A percentile compares a stretch with the other conserved stretches of the same genome.
phyloP scores from a whole-genome alignment of 1,140 invertebrate genomes.

The Liolophura sinensis region DNA sequence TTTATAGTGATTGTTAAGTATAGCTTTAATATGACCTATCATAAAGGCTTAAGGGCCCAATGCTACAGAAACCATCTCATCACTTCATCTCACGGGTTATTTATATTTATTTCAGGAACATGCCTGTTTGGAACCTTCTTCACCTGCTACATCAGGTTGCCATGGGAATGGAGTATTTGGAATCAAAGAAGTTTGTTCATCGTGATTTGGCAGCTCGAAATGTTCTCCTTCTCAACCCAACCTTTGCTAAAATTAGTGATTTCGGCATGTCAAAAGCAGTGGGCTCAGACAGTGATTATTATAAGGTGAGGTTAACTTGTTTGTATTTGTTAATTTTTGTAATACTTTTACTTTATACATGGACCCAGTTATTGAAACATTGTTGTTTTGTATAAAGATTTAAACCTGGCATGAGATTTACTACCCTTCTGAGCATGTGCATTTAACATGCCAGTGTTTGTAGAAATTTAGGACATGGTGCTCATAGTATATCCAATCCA shows the following conservation, averaged over 20 bases:
- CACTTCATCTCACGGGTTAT: background rate
- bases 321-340: too few relatives aligned
- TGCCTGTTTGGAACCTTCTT: slow-evolving; percentile 13
- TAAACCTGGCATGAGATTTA: too few relatives aligned
- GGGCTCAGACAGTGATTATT: slow-evolving; percentile 52
- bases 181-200: slow-evolving; percentile 75
- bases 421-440: too few relatives aligned
- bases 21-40: too few relatives aligned
- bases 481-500: too few relatives aligned
- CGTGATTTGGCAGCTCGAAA: slow-evolving; percentile 91
- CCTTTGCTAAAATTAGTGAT: slow-evolving; percentile 85
- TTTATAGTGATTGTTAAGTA: too few relatives aligned
- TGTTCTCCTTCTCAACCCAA: slow-evolving; percentile 79
- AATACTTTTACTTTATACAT: too few relatives aligned
- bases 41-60: too few relatives aligned
- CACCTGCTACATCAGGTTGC: slow-evolving; percentile 51
- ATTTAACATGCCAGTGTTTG: too few relatives aligned
- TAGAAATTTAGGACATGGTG: too few relatives aligned
- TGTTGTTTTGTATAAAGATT: too few relatives aligned
- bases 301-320: slow-evolving; percentile 40
- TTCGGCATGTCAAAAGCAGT: slow-evolving; percentile 59
- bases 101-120: background rate
- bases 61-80: background rate
- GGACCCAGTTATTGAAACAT: too few relatives aligned
- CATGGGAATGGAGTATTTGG: slow-evolving; percentile 86